Base-by-base conservation (phyloP, 2,113 vertebrate genomes). In the Eulemur macaco region DNA sequence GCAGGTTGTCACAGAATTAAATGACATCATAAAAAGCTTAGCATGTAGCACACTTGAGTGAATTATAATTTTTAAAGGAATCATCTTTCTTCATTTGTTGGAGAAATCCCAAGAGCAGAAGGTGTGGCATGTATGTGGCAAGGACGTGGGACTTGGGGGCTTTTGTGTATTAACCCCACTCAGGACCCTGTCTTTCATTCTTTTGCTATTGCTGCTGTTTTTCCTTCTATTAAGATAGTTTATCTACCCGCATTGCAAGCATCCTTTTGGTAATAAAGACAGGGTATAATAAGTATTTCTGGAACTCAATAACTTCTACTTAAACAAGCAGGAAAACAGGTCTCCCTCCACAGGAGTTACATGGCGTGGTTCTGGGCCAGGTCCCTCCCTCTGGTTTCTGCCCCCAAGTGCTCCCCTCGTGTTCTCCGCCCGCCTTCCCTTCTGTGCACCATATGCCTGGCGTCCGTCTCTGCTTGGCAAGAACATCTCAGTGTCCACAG, bases 61-160 rank as follows among this genome's bases (percentile, higher is more conserved):
- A 58, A 42, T 58, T 42, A 14, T 4, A 5, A n/a, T 23, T 47
- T 31, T 9, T 31, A 66, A 8, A 31, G 60, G 21, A 2, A 45
- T 25, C 42, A 11, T 9, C 31, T 34, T 71, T 66, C 56, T 76
- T 68, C 15, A 0, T 27, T 37, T 63, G n/a, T n/a, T 54, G 64
- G 71, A 58, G 47, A 50, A 63, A 8, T 42, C 42, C 56, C 4
- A 8, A 39, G 77, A 68, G 18, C n/a, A 74, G 45, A 50, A 6
- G 0, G 2, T 9, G n/a, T 20, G 20, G 3, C 34, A 8, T 0
- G 18, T 18, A 1, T 13, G 52, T 56, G 81, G 68, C 34, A 2
- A 25, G 69, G 42, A 34, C 0, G 0, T 1, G 11, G 47, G 50
- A 3, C 71, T 1, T 14, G 0, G 0, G 1, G 71, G 20, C 5